phyloP scores from a whole-genome alignment of 2,113 vertebrate species.

The Steatornis caripensis region DNA sequence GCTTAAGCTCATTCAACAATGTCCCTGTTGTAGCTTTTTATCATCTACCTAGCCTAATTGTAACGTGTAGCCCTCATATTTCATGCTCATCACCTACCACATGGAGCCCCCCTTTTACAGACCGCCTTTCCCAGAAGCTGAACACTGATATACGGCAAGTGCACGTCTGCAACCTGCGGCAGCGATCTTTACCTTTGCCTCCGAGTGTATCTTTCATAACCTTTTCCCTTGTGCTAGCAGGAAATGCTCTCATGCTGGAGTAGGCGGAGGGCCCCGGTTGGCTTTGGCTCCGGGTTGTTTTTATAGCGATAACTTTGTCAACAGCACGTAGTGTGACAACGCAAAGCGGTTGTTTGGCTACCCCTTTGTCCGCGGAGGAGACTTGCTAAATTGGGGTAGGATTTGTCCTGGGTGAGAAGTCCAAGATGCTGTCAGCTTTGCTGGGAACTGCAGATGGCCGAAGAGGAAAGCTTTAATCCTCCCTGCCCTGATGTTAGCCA shows the following conservation, averaged over 20 bases:
- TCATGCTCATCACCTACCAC: background rate
- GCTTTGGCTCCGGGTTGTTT: background rate
- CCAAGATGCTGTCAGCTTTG: slow-evolving; percentile 21
- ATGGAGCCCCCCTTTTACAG: background rate
- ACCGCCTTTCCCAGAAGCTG: background rate
- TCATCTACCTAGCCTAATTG: background rate
- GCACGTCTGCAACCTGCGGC: background rate
- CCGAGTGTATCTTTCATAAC: background rate
- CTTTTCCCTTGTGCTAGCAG: background rate
- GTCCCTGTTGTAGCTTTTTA: background rate
- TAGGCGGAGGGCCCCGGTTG: background rate
- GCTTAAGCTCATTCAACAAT: background rate
- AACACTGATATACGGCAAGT: rapidly evolving
- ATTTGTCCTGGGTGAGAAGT: slow-evolving; percentile 44
- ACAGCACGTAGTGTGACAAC: background rate
- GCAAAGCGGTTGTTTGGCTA: background rate
- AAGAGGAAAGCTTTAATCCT: background rate
- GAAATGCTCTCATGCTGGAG: background rate
- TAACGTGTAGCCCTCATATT: background rate
- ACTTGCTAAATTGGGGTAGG: background rate
- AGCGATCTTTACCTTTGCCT: background rate
- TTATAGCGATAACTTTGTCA: background rate
- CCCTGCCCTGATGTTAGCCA: background rate
- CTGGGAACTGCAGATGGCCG: background rate
- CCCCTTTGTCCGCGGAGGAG: background rate